phyloP scores from a whole-genome alignment of 2,888 invertebrate species.

The Trimorus sp. region DNA sequence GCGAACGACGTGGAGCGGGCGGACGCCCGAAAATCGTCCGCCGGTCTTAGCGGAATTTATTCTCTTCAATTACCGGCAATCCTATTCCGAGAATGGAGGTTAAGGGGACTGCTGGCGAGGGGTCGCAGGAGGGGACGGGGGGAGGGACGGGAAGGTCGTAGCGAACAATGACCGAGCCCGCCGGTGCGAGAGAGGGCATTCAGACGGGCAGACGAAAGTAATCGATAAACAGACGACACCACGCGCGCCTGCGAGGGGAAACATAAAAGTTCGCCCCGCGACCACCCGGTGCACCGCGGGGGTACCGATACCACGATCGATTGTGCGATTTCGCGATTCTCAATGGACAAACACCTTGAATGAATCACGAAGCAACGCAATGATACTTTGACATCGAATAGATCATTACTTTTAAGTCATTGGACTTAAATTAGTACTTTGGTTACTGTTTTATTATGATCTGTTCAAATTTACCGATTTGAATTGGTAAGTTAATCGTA shows the following conservation, averaged over 20 bases:
- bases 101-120: conserved; percentile 50
- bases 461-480: no score
- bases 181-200: conserved; percentile 54
- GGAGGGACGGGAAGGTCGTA: conserved; percentile 45
- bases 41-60: conserved; percentile 56
- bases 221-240: conserved; percentile 66
- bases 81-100: conserved; percentile 59
- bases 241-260: conserved; percentile 45
- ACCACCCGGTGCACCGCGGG: conserved; percentile 4
- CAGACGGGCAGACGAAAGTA: conserved; percentile 62
- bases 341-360: conserved; percentile 48
- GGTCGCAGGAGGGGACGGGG: conserved; percentile 9
- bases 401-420: no score
- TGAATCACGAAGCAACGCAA: conserved; percentile 33
- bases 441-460: no score
- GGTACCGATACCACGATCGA: conserved; percentile 36
- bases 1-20: background rate
- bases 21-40: conserved; percentile 23
- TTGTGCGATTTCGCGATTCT: conserved; percentile 31
- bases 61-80: conserved; percentile 60
- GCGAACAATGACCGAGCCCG: conserved; percentile 61
- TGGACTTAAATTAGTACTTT: no score
- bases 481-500: no score
- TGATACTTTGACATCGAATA: background rate
- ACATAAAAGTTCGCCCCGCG: conserved; percentile 43